A percentile compares a stretch with the other conserved stretches of the same genome.
These are phyloP conservation scores for Enteromius mattozi DNA, from an alignment of 2,797 vertebrate species.

Conservation along the genomic window DNA sequence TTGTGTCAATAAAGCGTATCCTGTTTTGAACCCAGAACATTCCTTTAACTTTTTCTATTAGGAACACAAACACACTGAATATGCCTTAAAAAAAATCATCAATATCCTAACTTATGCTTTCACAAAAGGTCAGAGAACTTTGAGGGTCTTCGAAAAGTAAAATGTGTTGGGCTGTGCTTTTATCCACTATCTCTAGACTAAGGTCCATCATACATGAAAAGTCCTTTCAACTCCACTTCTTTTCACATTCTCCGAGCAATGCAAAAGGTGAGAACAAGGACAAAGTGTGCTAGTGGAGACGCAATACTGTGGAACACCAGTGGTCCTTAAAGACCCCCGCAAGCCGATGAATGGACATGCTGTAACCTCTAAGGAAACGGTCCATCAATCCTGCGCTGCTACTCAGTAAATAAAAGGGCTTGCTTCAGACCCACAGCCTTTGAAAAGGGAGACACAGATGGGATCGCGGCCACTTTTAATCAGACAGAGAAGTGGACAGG, in stretches of 20 bases:
- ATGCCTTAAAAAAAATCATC: neutral
- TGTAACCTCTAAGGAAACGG: conserved; percentile 57
- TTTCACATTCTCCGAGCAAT: conserved; percentile 17
- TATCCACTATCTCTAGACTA: conserved; percentile 29
- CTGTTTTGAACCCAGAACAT: neutral
- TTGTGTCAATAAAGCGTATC: neutral
- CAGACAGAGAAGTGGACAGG: conserved; percentile 62
- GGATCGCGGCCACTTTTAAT: conserved; percentile 63
- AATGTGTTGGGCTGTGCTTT: conserved; percentile 44
- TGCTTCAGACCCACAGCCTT: conserved; percentile 56
- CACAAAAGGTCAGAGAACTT: conserved; percentile 44
- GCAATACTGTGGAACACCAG: conserved; percentile 49
- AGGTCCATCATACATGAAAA: conserved; percentile 29
- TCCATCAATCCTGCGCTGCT: conserved; percentile 54
- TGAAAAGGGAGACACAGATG: conserved; percentile 65
- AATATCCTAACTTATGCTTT: conserved; percentile 16
- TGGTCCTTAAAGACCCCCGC: conserved; percentile 57
- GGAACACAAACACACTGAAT: neutral
- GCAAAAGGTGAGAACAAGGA: conserved; percentile 56
- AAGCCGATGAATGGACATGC: conserved; percentile 48
- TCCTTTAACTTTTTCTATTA: conserved; percentile 2
- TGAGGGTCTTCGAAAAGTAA: conserved; percentile 14
- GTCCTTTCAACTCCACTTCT: conserved; percentile 44
- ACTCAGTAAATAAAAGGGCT: conserved; percentile 62
- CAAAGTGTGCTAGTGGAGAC: conserved; percentile 43